phyloP scores from a whole-genome alignment of 2,113 vertebrate species.

The Phaetusa simplex region DNA sequence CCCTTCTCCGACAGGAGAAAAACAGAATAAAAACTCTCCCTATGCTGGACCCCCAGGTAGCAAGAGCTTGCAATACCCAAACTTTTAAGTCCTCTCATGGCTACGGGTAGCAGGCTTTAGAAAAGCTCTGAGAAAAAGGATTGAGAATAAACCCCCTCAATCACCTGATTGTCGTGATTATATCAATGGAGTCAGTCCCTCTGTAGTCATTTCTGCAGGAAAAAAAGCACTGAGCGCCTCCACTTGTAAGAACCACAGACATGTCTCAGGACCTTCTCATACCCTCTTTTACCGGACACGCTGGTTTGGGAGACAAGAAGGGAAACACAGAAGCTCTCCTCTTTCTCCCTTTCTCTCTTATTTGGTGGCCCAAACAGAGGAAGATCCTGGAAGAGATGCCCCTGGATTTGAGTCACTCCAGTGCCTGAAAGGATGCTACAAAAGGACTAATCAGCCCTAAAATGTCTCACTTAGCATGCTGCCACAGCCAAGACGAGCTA shows the following conservation, averaged over 20 bases:
- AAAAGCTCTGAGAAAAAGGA: not conserved
- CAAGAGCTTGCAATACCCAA: not conserved
- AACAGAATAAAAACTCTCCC: not conserved
- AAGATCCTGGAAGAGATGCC: not conserved
- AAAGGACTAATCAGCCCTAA: not conserved
- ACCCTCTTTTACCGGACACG: not conserved
- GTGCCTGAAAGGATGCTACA: not conserved
- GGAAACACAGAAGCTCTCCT: not conserved
- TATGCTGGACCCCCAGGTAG: not conserved
- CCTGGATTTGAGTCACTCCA: not conserved
- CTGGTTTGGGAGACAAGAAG: not conserved
- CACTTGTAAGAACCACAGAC: not conserved
- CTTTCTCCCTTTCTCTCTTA: not conserved
- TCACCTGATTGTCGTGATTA: not conserved
- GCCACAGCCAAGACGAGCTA: not conserved
- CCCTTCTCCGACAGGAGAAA: not conserved
- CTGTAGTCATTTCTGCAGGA: not conserved
- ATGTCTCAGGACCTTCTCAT: not conserved
- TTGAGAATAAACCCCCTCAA: not conserved
- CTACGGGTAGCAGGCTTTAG: fast-evolving
- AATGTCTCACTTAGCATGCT: not conserved
- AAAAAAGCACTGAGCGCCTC: not conserved
- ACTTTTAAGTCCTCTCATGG: not conserved
- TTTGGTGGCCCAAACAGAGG: not conserved
- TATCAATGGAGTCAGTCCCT: not conserved